phyloP scores from a whole-genome alignment of 2,797 vertebrate species.

The Mormyrus proboscirostris region DNA sequence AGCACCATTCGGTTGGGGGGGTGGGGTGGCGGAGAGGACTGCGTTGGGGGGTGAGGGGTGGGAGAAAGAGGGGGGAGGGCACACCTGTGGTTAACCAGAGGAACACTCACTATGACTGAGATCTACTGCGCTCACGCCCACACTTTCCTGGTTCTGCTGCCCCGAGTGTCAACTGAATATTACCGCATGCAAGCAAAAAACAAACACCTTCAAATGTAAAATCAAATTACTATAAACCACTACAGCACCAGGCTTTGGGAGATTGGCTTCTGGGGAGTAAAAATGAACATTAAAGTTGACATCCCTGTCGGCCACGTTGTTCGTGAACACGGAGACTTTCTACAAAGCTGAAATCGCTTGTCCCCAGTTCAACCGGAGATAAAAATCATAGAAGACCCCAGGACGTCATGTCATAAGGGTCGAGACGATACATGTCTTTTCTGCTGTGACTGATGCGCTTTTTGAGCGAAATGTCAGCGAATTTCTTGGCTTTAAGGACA shows the following conservation, averaged over 20 bases:
- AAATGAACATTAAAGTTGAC: not conserved
- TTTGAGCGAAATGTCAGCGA: not conserved
- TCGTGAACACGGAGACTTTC: not conserved
- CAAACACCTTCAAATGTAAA: conserved; percentile 35
- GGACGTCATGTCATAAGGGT: not conserved
- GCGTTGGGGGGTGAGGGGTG: too few species aligned
- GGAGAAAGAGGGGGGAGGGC: conserved; percentile 22
- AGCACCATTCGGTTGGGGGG: not conserved
- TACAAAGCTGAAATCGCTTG: not conserved
- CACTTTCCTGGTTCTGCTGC: conserved; percentile 35
- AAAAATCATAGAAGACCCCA: not conserved
- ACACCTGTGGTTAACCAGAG: conserved; percentile 60
- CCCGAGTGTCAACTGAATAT: not conserved
- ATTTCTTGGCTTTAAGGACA: not conserved
- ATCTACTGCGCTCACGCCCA: conserved; percentile 36
- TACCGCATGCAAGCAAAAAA: conserved; percentile 32
- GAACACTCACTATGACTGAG: conserved; percentile 50
- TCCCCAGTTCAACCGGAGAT: not conserved
- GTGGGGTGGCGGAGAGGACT: not conserved
- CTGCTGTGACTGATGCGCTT: not conserved
- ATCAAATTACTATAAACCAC: conserved; percentile 29
- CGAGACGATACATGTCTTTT: not conserved
- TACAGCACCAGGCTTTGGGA: not conserved
- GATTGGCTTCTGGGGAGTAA: not conserved
- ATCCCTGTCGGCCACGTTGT: not conserved